phyloP scores from a whole-genome alignment of 2,888 invertebrate genomes.

The Anthrax anthrax region DNA sequence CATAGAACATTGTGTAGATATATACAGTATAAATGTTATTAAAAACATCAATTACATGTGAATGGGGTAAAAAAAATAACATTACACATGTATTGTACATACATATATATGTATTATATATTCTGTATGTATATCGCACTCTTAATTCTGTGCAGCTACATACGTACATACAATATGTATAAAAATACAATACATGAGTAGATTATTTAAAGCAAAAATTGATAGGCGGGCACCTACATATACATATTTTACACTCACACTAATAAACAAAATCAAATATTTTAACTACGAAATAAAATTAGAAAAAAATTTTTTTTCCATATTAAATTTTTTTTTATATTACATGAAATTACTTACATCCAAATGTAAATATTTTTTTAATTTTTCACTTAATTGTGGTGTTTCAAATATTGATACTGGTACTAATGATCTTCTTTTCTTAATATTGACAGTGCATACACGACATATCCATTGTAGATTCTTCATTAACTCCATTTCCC shows the following conservation, averaged over 20 bases:
- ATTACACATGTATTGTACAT: too few species aligned
- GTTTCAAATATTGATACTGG: slow-evolving; percentile 9
- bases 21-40: too few species aligned
- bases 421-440: slow-evolving; percentile 4
- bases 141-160: too few species aligned
- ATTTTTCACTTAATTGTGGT: slow-evolving; percentile 5
- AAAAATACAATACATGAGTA: too few species aligned
- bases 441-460: slow-evolving; percentile 11
- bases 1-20: too few species aligned
- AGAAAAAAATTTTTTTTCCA: too few species aligned
- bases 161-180: too few species aligned
- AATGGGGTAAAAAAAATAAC: too few species aligned
- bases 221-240: background rate
- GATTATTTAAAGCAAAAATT: too few species aligned
- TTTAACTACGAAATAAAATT: background rate
- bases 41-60: too few species aligned
- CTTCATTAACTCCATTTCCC: slow-evolving; percentile 10
- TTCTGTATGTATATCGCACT: too few species aligned
- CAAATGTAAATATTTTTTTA: slow-evolving; percentile 10
- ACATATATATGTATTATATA: too few species aligned
- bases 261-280: background rate
- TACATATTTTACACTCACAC: background rate
- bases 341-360: slow-evolving; percentile 11
- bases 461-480: slow-evolving; percentile 11
- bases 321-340: background rate